Evolutionary conservation across 2,797 vertebrate species (phyloP), one percentile per base, ranked within the genome.

Genomic region (Sebastes matsubarae): DNA sequence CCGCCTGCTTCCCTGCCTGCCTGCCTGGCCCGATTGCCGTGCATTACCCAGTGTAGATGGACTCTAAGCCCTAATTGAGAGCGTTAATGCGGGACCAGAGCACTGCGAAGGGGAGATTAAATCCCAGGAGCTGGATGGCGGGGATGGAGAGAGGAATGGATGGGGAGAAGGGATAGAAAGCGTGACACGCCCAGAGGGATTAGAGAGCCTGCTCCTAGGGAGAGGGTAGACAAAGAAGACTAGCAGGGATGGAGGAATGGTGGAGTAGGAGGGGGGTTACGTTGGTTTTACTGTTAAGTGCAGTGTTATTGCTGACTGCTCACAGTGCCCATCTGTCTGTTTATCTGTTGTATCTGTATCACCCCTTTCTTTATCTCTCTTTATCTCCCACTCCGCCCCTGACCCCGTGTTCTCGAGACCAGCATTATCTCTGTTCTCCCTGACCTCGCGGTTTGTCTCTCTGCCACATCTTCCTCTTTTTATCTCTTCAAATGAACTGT

Each of bases 11-110:
- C 68, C 73, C 79, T 77, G 79, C 61, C 80, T 73, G 87, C 64
- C 80, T 73, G 87, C 64, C 80, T 76, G 89, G 84, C 88, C 89
- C 64, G 89, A 87, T 86, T 91, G 89, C 57, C 59, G 36, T 81
- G 90, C 87, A 94, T 94, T 94, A 93, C 90, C 83, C 86, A 81
- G 90, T 88, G 88, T 94, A 89, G 90, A 94, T 92, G 88, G 90
- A 92, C 86, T 88, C 80, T 94, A 94, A 95, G 90, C 87, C 80
- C 81, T 94, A 95, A 96, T 94, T 94, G 93, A 93, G 92, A 93
- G 86, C 77, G 88, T 86, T 95, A 94, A 94, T 94, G 93, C 89
- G 64, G 81, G 82, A 88, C 79, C 68, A 80, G 80, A 90, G 89
- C 83, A 57, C 87, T 85, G 84, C 68, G 60, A 84, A 84, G 72